phyloP scores from a whole-genome alignment of 35 echinoderm and acorn worm species.

The Stichopus chloronotus region DNA sequence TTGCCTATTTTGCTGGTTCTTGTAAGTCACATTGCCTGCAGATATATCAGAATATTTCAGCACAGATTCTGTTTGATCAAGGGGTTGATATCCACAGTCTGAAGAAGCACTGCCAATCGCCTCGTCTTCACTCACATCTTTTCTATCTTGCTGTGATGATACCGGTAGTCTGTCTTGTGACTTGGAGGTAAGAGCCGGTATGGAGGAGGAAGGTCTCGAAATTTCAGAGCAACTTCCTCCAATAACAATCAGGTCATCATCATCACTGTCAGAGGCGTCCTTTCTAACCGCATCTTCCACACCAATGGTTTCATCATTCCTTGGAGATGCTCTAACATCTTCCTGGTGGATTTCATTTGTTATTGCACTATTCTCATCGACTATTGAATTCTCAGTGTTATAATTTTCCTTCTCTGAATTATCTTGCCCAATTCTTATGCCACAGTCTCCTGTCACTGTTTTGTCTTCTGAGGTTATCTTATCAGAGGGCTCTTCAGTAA shows the following conservation, averaged over 20 bases:
- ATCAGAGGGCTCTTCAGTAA: background rate
- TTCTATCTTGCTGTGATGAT: background rate
- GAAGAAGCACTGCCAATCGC: conserved; percentile 56
- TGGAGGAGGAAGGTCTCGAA: conserved; percentile 1
- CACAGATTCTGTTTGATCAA: conserved; percentile 34
- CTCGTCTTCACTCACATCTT: conserved; percentile 55
- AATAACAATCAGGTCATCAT: conserved; percentile 59
- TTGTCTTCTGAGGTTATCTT: background rate
- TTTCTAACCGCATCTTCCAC: background rate
- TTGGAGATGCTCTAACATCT: background rate
- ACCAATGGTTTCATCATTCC: background rate
- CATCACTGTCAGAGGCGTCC: conserved; percentile 16
- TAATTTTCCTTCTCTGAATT: background rate
- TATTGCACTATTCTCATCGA: conserved; percentile 21
- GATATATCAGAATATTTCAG: conserved; percentile 47
- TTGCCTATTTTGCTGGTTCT: background rate
- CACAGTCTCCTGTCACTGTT: background rate
- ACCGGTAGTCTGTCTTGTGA: background rate
- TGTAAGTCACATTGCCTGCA: conserved; percentile 14
- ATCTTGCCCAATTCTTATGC: background rate
- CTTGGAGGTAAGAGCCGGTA: background rate
- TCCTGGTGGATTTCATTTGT: background rate
- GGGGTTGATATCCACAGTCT: conserved; percentile 1
- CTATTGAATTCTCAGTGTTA: background rate
- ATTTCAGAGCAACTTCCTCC: conserved; percentile 37